phyloP scores from a whole-genome alignment of 2,797 vertebrate genomes.

The Pseudotriccus pelzelni region DNA sequence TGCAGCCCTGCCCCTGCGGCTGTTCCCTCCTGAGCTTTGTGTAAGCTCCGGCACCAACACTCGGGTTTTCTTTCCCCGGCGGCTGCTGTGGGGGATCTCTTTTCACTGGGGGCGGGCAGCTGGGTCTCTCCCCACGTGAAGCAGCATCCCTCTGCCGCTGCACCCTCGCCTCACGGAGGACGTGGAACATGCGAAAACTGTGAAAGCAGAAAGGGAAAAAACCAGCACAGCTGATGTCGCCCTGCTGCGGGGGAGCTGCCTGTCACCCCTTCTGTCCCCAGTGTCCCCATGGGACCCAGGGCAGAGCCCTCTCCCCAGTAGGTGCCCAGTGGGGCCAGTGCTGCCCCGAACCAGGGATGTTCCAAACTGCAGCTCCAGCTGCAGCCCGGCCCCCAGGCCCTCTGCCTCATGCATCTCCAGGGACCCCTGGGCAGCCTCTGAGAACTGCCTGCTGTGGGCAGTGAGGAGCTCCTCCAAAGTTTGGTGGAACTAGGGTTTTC shows the following conservation, averaged over 20 bases:
- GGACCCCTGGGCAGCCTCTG: neutral
- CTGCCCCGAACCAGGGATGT: neutral
- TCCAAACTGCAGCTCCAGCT: neutral
- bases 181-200: constrained; percentile 9
- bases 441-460: neutral
- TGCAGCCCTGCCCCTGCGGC: neutral
- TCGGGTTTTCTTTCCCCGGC: neutral
- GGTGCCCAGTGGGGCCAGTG: neutral
- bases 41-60: neutral
- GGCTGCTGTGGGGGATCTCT: neutral
- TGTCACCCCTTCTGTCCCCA: neutral
- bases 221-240: neutral
- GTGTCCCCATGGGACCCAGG: fast-evolving
- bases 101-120: neutral
- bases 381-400: neutral
- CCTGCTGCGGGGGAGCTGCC: neutral
- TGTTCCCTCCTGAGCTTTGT: neutral
- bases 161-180: neutral
- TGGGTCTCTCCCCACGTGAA: constrained; percentile 10
- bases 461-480: neutral
- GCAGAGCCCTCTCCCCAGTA: neutral
- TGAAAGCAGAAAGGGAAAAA: constrained; percentile 27
- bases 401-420: neutral
- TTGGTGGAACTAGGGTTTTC: neutral
- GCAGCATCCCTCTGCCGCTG: neutral